Evolutionary conservation across 37 sponge, comb jelly and placozoan species (phyloP).

Genomic region (Beroe forskalii): DNA sequence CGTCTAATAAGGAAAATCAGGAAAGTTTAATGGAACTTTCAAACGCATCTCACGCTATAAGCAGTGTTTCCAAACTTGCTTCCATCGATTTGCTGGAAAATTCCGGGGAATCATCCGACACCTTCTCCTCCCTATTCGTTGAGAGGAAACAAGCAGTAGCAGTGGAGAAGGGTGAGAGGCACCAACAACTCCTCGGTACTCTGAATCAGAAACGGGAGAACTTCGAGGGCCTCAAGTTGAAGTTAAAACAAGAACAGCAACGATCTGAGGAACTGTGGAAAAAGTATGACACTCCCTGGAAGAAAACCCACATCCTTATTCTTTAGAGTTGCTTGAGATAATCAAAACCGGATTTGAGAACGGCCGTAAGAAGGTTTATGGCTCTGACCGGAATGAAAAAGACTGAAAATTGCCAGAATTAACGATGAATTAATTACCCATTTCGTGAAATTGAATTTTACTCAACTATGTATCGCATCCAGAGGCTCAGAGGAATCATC

Average conservation of each 20-base stretch:
- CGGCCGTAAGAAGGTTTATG: no score
- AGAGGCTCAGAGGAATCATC: no score
- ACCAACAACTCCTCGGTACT: background rate
- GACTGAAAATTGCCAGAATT: no score
- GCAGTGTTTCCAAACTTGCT: conserved; percentile 15
- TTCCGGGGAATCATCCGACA: background rate
- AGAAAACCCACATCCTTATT: background rate
- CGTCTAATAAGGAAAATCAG: background rate
- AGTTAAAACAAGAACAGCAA: background rate
- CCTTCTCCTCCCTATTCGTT: background rate
- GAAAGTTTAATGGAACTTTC: background rate
- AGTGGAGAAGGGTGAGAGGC: background rate
- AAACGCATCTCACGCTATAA: background rate
- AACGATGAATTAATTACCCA: no score
- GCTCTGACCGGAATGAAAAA: no score
- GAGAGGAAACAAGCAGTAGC: background rate
- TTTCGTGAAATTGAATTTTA: no score
- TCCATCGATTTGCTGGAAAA: conserved; percentile 27
- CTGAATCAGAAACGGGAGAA: background rate
- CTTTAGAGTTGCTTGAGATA: background rate
- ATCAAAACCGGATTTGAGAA: no score
- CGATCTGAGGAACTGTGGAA: background rate
- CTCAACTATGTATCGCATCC: no score
- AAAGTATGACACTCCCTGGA: background rate
- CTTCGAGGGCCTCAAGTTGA: background rate